Conservation (phyloP, 2,888 invertebrate species). For the Agrotis segetum region DNA sequence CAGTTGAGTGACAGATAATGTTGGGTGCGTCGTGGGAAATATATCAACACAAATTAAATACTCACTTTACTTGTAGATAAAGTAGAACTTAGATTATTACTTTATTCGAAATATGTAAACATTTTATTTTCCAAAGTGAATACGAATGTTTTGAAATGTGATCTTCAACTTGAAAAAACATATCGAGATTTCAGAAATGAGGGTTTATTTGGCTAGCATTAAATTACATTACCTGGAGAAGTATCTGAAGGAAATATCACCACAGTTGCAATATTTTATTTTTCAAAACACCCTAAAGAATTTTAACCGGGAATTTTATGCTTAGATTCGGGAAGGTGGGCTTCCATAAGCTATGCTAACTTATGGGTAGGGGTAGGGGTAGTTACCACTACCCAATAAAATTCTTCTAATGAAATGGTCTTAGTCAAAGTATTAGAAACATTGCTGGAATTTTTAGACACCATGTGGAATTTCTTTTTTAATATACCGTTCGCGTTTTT, state of each 20-base stretch:
- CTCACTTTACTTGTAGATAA: slow-evolving; percentile 49
- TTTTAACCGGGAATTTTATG: too few relatives aligned
- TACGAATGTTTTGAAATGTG: neutral
- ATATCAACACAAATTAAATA: slow-evolving; percentile 41
- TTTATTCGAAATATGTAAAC: slow-evolving; percentile 4
- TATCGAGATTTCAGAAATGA: neutral
- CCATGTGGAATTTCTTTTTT: neutral
- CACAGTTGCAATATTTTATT: too few relatives aligned
- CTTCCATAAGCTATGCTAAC: too few relatives aligned
- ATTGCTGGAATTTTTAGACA: too few relatives aligned
- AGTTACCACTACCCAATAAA: too few relatives aligned
- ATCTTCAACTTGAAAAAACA: neutral
- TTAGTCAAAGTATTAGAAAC: too few relatives aligned
- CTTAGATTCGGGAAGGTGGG: too few relatives aligned
- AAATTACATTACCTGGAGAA: slow-evolving; percentile 1
- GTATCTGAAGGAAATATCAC: neutral
- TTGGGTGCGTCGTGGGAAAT: slow-evolving; percentile 50
- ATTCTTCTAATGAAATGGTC: too few relatives aligned
- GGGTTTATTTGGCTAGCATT: neutral
- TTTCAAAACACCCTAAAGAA: too few relatives aligned
- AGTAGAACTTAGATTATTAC: slow-evolving; percentile 1
- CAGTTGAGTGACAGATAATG: slow-evolving; percentile 59
- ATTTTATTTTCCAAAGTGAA: neutral
- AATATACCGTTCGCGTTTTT: slow-evolving; percentile 20
- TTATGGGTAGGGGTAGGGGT: too few relatives aligned